A percentile compares a stretch with the other conserved stretches of the same genome.
Conservation (phyloP, 2,797 vertebrate genomes). For the Brachyalestes nurse region DNA sequence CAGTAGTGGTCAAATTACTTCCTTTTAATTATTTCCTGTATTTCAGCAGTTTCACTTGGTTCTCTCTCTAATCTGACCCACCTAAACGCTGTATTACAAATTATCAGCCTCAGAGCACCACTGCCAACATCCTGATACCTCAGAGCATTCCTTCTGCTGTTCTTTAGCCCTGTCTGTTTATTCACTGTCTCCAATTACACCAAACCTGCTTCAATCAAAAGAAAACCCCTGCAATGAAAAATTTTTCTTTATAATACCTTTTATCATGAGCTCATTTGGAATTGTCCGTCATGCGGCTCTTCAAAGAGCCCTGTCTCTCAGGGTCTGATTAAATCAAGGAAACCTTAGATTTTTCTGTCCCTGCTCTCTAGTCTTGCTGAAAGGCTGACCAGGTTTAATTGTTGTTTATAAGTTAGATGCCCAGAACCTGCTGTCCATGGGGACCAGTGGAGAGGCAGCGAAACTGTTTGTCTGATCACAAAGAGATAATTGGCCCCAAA, state of each 20-base stretch:
- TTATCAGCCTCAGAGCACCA: too few species aligned
- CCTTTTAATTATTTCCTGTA: too few species aligned
- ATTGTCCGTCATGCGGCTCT: neutral
- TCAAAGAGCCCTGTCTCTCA: constrained; percentile 2
- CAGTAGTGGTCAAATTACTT: too few species aligned
- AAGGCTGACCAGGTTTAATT: constrained; percentile 28
- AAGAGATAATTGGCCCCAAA: constrained; percentile 53
- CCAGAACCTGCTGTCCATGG: constrained; percentile 22
- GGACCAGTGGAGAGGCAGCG: neutral
- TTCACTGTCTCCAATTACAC: neutral
- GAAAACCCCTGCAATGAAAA: neutral
- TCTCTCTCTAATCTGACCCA: too few species aligned
- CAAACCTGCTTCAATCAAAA: neutral
- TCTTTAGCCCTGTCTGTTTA: neutral
- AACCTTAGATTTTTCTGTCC: neutral
- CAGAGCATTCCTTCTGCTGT: neutral
- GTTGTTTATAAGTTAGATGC: constrained; percentile 23
- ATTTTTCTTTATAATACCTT: neutral
- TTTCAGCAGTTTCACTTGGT: too few species aligned
- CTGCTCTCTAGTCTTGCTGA: neutral
- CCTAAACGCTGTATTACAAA: too few species aligned
- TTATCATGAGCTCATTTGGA: neutral
- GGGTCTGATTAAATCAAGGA: constrained; percentile 8
- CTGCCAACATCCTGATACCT: too few species aligned
- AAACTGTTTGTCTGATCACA: constrained; percentile 48